A percentile compares a stretch with the other conserved stretches of the same genome.
Conservation (phyloP, 2,113 vertebrate genomes). For the Chitala chitala region DNA sequence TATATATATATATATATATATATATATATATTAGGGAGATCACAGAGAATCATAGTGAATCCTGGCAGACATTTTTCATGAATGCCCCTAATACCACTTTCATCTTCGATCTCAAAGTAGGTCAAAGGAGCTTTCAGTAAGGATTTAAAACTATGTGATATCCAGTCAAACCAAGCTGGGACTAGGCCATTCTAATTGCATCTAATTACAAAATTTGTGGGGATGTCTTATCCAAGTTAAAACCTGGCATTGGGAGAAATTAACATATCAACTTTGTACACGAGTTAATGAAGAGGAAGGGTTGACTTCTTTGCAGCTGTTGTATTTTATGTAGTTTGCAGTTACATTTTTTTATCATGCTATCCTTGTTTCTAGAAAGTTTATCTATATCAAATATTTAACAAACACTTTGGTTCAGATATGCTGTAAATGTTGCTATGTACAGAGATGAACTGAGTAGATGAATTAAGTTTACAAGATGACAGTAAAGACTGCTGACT, state of each 20-base stretch:
- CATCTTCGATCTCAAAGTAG: constrained; percentile 3
- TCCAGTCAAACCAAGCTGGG: not conserved
- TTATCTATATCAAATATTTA: too few relatives aligned
- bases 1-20: too few relatives aligned
- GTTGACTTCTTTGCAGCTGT: too few relatives aligned
- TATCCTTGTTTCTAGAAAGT: too few relatives aligned
- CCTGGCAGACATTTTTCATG: not conserved
- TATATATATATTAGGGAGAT: too few relatives aligned
- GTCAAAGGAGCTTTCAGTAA: constrained; percentile 5
- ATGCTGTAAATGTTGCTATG: too few relatives aligned
- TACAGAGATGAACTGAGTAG: too few relatives aligned
- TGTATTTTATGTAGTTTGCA: too few relatives aligned
- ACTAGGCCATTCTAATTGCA: not conserved
- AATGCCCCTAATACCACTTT: not conserved
- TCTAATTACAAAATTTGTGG: not conserved
- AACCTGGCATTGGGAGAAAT: not conserved
- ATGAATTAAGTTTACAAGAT: too few relatives aligned
- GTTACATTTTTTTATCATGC: too few relatives aligned
- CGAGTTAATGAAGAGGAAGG: not conserved
- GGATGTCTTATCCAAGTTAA: not conserved
- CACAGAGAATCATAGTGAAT: not conserved
- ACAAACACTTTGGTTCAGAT: too few relatives aligned
- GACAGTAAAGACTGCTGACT: too few relatives aligned
- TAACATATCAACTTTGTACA: not conserved
- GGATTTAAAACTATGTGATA: not conserved